phyloP scores from a whole-genome alignment of 2,888 invertebrate genomes.

The Nemoura dubitans region DNA sequence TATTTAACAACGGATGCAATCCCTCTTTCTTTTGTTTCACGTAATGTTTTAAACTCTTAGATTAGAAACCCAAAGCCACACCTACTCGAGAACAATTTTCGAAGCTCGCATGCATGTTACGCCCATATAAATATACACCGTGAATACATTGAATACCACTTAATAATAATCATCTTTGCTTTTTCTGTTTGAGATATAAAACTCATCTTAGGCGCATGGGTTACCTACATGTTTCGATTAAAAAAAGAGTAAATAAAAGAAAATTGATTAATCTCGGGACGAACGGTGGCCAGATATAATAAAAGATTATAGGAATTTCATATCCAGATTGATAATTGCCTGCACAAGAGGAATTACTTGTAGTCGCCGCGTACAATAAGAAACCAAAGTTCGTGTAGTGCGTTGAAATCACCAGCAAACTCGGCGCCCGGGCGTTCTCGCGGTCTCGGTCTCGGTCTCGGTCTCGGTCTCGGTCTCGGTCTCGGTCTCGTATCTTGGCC shows the following conservation, averaged over 20 bases:
- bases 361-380: background rate
- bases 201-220: background rate
- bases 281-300: slow-evolving; percentile 15
- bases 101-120: slow-evolving; percentile 26
- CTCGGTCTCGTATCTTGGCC: too few species aligned
- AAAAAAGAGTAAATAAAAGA: slow-evolving; percentile 32
- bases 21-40: slow-evolving; percentile 42
- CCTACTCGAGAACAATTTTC: slow-evolving; percentile 33
- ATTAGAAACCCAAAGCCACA: slow-evolving; percentile 38
- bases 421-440: too few species aligned
- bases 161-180: slow-evolving; percentile 39
- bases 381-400: background rate
- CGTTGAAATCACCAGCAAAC: background rate
- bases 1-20: slow-evolving; percentile 33
- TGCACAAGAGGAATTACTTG: background rate
- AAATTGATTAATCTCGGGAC: slow-evolving; percentile 30
- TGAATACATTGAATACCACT: slow-evolving; percentile 41
- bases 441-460: too few species aligned
- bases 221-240: background rate
- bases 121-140: slow-evolving; percentile 42
- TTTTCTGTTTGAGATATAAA: slow-evolving; percentile 15
- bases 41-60: slow-evolving; percentile 37
- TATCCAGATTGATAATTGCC: slow-evolving; percentile 16
- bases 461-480: too few species aligned
- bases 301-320: slow-evolving; percentile 19